These are phyloP conservation scores for Schizopygopsis pylzovi DNA, from an alignment of 2,797 vertebrate species.

Conservation along the genomic window DNA sequence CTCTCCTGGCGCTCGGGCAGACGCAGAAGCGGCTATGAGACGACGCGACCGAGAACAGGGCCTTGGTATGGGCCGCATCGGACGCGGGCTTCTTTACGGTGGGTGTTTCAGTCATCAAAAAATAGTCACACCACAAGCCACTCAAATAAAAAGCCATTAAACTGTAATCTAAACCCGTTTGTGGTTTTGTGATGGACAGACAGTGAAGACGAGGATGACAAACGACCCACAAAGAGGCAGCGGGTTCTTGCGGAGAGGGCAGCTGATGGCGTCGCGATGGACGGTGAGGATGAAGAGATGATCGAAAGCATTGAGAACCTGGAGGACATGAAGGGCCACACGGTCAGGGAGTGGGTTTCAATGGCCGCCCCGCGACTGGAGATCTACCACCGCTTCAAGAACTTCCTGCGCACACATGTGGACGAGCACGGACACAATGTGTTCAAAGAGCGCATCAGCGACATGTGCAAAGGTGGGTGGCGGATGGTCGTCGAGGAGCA, in stretches of 20 bases:
- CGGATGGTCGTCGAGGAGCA: neutral
- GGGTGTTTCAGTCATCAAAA: slow-evolving; percentile 29
- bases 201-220: slow-evolving; percentile 94
- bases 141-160: neutral
- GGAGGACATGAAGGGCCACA: slow-evolving; percentile 98
- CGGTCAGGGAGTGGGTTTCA: slow-evolving; percentile 96
- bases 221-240: slow-evolving; percentile 85
- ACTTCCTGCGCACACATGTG: slow-evolving; percentile 95
- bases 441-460: slow-evolving; percentile 97
- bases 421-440: slow-evolving; percentile 96
- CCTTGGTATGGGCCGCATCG: slow-evolving; percentile 80
- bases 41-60: slow-evolving; percentile 87
- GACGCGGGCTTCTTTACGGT: slow-evolving; percentile 88
- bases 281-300: slow-evolving; percentile 93
- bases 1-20: slow-evolving; percentile 90
- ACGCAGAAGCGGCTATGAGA: slow-evolving; percentile 90
- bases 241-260: slow-evolving; percentile 88
- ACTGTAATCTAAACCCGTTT: neutral
- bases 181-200: slow-evolving; percentile 73
- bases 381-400: slow-evolving; percentile 98
- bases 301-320: slow-evolving; percentile 99
- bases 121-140: neutral
- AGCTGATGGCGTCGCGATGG: slow-evolving; percentile 83
- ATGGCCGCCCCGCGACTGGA: slow-evolving; percentile 94
- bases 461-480: slow-evolving; percentile 96